These are phyloP conservation scores for Eupsittula cactorum DNA, from an alignment of 2,113 vertebrate genomes.

Conservation along the genomic window DNA sequence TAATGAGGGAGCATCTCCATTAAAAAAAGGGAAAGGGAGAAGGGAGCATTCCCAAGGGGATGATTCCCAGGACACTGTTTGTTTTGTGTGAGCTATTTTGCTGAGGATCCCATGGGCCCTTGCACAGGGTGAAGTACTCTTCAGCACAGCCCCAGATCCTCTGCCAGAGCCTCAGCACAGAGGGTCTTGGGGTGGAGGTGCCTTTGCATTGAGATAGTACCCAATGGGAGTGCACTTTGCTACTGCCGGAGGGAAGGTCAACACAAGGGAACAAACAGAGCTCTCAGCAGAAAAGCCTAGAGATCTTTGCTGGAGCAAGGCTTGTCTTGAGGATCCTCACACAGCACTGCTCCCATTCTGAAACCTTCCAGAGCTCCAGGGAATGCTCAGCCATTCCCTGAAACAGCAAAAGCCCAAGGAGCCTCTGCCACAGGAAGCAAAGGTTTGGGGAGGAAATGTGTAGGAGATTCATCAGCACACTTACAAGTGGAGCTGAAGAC, in stretches of 20 bases:
- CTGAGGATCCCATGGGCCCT: background rate
- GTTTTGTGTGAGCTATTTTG: background rate
- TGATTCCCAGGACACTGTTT: background rate
- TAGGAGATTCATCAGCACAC: background rate
- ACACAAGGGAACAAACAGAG: background rate
- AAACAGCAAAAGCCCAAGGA: background rate
- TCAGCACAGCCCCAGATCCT: background rate
- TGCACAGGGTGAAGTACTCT: background rate
- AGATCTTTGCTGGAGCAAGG: background rate
- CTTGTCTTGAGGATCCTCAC: background rate
- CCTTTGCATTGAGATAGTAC: background rate
- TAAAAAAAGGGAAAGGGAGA: background rate
- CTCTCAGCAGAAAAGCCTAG: background rate
- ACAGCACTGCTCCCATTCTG: background rate
- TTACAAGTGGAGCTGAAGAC: background rate
- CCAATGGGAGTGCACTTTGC: background rate
- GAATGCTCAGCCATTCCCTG: background rate
- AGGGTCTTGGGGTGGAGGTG: background rate
- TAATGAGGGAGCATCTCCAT: background rate
- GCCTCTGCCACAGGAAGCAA: background rate
- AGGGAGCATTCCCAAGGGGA: background rate
- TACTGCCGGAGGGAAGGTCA: background rate
- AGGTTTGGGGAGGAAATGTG: fast-evolving
- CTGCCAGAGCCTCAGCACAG: background rate
- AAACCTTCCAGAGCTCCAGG: background rate